These are phyloP conservation scores for Myotis yumanensis DNA, from an alignment of 2,113 vertebrate species.

Conservation along the genomic window DNA sequence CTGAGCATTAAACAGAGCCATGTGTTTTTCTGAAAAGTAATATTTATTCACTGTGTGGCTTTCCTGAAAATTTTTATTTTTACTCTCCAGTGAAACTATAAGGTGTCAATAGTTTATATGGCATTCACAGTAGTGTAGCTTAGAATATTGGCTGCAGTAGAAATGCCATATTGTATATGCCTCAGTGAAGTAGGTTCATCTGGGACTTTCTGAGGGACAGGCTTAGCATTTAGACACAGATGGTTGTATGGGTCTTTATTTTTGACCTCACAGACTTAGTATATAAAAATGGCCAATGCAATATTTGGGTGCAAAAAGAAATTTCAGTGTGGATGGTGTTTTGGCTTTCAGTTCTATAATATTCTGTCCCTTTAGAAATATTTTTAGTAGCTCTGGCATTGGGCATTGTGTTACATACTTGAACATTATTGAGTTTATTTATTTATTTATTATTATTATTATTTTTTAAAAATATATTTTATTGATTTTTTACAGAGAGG, in stretches of 20 bases:
- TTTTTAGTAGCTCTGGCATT: slow-evolving; percentile 26
- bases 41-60: slow-evolving; percentile 83
- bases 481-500: too few relatives aligned
- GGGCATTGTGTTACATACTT: neutral
- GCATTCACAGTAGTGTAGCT: slow-evolving; percentile 68
- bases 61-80: slow-evolving; percentile 81
- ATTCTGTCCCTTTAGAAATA: slow-evolving; percentile 31
- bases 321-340: neutral
- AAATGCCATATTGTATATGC: slow-evolving; percentile 43
- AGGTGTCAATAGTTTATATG: slow-evolving; percentile 78
- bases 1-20: slow-evolving; percentile 84
- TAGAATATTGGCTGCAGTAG: slow-evolving; percentile 53
- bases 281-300: neutral
- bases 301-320: slow-evolving; percentile 17
- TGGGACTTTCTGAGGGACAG: slow-evolving; percentile 40
- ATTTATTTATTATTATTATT: too few relatives aligned
- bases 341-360: slow-evolving; percentile 34
- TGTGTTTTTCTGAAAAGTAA: slow-evolving; percentile 82
- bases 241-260: slow-evolving; percentile 42
- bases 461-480: too few relatives aligned
- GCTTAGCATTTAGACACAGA: slow-evolving; percentile 45
- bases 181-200: neutral
- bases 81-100: slow-evolving; percentile 75
- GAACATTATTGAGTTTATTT: slow-evolving; percentile 10
- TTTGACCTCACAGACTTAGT: slow-evolving; percentile 46